phyloP scores from a whole-genome alignment of 2,888 invertebrate species.

The Diaprepes abbreviatus region DNA sequence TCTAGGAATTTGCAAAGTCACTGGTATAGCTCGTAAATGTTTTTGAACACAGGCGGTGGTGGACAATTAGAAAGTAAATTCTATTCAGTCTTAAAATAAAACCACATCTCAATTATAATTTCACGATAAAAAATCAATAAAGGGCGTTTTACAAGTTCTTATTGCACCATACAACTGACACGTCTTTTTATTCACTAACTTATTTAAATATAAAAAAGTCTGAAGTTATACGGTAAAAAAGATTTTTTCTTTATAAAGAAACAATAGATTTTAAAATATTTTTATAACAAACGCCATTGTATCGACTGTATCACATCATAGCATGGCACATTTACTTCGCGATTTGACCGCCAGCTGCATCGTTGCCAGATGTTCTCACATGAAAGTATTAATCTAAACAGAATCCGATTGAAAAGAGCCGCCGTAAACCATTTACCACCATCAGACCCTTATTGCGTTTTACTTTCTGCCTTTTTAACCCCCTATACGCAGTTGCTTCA shows the following conservation, averaged over 20 bases:
- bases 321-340: constrained; percentile 58
- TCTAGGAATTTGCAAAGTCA: constrained; percentile 51
- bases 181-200: not conserved
- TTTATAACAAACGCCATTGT: constrained; percentile 67
- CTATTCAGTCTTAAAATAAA: constrained; percentile 29
- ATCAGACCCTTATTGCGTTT: no score
- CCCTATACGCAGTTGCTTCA: no score
- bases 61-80: not conserved
- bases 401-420: no score
- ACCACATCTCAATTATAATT: constrained; percentile 62
- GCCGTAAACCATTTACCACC: no score
- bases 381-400: constrained; percentile 7
- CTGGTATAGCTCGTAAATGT: constrained; percentile 43
- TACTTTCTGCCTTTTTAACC: no score
- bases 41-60: constrained; percentile 28
- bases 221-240: not conserved
- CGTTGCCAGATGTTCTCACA: constrained; percentile 48
- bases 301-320: constrained; percentile 62
- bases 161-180: constrained; percentile 41
- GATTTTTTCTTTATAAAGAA: not conserved
- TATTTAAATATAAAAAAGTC: not conserved
- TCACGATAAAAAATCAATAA: constrained; percentile 66
- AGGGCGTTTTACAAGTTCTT: constrained; percentile 65
- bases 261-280: constrained; percentile 39
- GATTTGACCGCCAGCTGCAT: constrained; percentile 61